Evolutionary conservation across 2,888 invertebrate genomes (phyloP), one percentile per base, ranked within the genome.

Genomic region (Drosophila sordidapex): DNA sequence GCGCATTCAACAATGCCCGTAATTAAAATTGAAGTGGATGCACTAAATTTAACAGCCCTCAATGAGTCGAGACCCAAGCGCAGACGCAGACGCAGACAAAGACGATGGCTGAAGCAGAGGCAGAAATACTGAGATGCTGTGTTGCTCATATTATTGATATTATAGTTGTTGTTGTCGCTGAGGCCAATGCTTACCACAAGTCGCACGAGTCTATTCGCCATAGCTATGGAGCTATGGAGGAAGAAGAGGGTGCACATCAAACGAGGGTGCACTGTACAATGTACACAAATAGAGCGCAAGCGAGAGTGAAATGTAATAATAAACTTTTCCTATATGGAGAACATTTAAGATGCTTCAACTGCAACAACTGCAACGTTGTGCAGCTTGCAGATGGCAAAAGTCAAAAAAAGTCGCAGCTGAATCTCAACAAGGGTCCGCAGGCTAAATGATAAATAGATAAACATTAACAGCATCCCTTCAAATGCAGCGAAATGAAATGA

Each of bases 11-110:
- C 79, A 82, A 82, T 80, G 85, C 75, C 78, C 79, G 84, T 88
- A 87, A 87, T 87, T 87, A 90, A 90, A 87, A 81, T 79, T 89
- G 89, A 87, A 87, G 86, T 87, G 86, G 90, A 82, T 90, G 87
- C 87, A 87, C 87, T 87, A 87, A 87, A 87, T 89, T 87, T 87
- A 90, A 87, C 87, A 87, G 85, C 89, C 81, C 86, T 83, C 90
- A 86, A 90, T 88, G 69, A 76, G 80, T 60, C 63, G 57, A n/a
- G 51, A 40, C 10, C 53, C 21, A 33, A 31, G 27, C 21, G 27
- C 4, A 31, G 33, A 29, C 11, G 40, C 27, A 27, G 29, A 11
- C 11, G 46, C 0, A 15, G 46, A 13, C 21, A 13, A 46, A 11
- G 43, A n/a, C 18, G 38, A 13, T 21, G 46, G 46, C 46, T 46